phyloP scores from a whole-genome alignment of 2,888 invertebrate species.

The Andrena flavipes region DNA sequence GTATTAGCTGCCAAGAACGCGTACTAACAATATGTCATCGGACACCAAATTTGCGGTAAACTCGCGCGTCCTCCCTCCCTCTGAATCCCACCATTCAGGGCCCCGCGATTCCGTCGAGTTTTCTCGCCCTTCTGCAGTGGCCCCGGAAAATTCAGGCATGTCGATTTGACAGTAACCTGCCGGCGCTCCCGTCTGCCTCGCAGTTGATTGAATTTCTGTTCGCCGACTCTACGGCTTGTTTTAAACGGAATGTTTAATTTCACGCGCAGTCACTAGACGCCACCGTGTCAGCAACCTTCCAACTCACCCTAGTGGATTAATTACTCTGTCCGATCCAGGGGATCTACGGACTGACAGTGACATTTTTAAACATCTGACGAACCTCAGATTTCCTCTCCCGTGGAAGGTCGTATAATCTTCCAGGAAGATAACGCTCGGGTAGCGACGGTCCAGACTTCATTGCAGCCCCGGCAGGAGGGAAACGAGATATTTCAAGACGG shows the following conservation, averaged over 20 bases:
- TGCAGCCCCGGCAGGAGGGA: background rate
- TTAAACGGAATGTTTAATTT: no score
- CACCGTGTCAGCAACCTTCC: background rate
- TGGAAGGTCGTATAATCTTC: slow-evolving; percentile 13
- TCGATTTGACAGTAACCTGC: no score
- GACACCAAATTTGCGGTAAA: slow-evolving; percentile 59
- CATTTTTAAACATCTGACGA: background rate
- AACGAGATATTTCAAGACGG: slow-evolving; percentile 38
- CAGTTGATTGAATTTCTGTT: no score
- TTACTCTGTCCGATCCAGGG: slow-evolving; percentile 1
- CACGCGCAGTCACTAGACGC: no score
- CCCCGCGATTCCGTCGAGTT: background rate
- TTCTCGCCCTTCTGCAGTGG: background rate
- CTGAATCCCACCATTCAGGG: background rate
- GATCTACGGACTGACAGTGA: background rate
- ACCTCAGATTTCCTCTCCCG: background rate
- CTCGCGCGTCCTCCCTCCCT: slow-evolving; percentile 18
- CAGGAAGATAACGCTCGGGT: background rate
- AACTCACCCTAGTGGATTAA: slow-evolving; percentile 15
- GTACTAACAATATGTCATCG: slow-evolving; percentile 70
- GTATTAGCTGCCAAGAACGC: slow-evolving; percentile 75
- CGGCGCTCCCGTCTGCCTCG: no score
- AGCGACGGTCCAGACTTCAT: background rate
- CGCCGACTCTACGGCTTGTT: no score
- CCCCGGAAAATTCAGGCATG: no score